Percentiles rank a stretch among this genome's conserved stretches.
phyloP scores from a whole-genome alignment of 1,140 invertebrate species.

The Cyphomyrmex costatus region DNA sequence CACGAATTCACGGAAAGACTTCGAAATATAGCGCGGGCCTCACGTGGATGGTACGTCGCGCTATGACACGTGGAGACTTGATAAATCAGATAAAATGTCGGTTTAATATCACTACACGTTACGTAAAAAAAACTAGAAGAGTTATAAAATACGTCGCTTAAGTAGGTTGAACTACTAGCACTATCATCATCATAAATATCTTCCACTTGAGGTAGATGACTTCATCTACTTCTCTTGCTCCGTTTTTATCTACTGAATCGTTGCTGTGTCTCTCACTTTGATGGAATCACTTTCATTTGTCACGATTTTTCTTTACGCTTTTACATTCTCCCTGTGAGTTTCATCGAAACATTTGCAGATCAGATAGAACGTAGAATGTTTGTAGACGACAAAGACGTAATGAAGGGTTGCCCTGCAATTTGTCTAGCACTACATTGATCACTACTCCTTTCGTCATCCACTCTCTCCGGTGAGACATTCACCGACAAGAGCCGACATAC shows the following conservation, averaged over 20 bases:
- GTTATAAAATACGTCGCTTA: conserved; percentile 17
- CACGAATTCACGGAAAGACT: neutral
- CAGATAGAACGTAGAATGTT: neutral
- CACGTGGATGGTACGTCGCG: conserved; percentile 1
- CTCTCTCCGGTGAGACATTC: neutral
- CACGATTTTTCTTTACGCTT: neutral
- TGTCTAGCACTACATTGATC: conserved; percentile 2
- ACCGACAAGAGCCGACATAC: conserved; percentile 4
- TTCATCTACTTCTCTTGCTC: neutral
- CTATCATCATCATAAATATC: neutral
- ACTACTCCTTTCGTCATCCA: conserved; percentile 7
- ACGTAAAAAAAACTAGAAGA: conserved; percentile 57
- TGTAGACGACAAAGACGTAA: neutral
- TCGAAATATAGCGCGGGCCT: neutral
- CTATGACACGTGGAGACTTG: neutral
- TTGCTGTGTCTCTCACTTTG: neutral
- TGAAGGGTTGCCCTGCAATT: neutral
- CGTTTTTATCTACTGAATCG: neutral
- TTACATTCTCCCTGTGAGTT: neutral
- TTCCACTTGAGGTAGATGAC: neutral
- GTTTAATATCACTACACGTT: conserved; percentile 22
- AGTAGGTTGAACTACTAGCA: conserved; percentile 53
- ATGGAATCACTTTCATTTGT: neutral
- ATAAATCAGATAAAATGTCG: conserved; percentile 54
- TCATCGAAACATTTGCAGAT: neutral